Base-by-base conservation (phyloP, 2,797 vertebrate genomes). In the Artibeus jamaicensis region DNA sequence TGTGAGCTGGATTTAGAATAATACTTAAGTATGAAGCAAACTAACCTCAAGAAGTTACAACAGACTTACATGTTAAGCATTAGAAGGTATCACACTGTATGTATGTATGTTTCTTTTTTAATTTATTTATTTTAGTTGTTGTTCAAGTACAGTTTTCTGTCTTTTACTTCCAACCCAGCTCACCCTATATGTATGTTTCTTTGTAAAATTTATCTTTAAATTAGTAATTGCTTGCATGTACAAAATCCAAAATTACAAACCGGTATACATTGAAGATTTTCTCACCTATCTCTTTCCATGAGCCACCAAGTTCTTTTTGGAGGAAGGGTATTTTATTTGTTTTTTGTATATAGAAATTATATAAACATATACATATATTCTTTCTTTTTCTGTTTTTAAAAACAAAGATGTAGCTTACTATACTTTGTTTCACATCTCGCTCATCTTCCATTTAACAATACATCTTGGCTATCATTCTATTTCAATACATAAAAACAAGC, bases 261-360 rank as follows among this genome's bases (percentile, higher is more conserved):
- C 67, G 22, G n/a, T 76, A 82, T 50, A 77, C 2, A 44, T 19
- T 86, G 37, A 91, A 89, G 55, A 92, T 21, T 62, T 39, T 57
- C 73, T 37, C 29, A 88, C 12, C 39, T 18, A 91, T 62, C 44
- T 57, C 50, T 93, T 94, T 88, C 50, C 37, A 85, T 76, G 37
- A 82, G 70, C 22, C 22, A 81, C 42, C 86, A 89, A 5, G 22
- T 89, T 93, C 48, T 92, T 57, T 68, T 34, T 71, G 16, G 14
- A 70, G 15, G 29, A 65, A 53, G 22, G 15, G 9, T 29, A 62
- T 87, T 88, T 94, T 62, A 91, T 29, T 48, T 44, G 85, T 74
- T 9, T 95, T 81, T 81, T 84, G 18, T 21, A 74, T 70, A 91
- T n/a, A 87, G 86, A 94, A 96, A 88, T 84, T 21, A 62, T 70